Conservation (phyloP, 2,113 vertebrate genomes). For the Pan paniscus region DNA sequence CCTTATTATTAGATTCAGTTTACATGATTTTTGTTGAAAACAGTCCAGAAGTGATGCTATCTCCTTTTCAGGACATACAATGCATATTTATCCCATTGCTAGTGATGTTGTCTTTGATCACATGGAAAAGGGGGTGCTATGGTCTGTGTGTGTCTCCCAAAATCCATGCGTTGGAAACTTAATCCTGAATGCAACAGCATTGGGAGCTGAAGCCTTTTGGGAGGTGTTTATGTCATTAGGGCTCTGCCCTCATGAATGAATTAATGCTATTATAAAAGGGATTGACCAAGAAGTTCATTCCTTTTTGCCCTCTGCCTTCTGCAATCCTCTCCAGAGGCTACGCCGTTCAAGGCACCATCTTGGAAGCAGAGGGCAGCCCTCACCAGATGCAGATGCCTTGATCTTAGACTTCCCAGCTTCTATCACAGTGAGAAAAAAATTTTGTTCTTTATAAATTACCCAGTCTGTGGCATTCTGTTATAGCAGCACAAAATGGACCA, state of each 20-base stretch:
- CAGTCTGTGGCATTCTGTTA: background rate
- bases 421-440: background rate
- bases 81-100: fast-evolving
- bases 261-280: background rate
- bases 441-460: background rate
- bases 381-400: background rate
- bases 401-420: background rate
- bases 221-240: background rate
- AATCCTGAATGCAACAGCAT: background rate
- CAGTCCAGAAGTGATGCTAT: background rate
- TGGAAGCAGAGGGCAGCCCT: background rate
- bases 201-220: background rate
- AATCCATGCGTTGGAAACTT: background rate
- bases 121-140: background rate
- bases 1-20: background rate
- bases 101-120: background rate
- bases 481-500: background rate
- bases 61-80: background rate
- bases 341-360: background rate
- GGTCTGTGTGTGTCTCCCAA: background rate
- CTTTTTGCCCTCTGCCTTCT: background rate
- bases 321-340: background rate
- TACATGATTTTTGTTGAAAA: background rate
- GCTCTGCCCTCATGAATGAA: background rate
- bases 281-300: background rate